Conservation (phyloP, 92 coral and sea anemone species). For the Montipora capitata region DNA sequence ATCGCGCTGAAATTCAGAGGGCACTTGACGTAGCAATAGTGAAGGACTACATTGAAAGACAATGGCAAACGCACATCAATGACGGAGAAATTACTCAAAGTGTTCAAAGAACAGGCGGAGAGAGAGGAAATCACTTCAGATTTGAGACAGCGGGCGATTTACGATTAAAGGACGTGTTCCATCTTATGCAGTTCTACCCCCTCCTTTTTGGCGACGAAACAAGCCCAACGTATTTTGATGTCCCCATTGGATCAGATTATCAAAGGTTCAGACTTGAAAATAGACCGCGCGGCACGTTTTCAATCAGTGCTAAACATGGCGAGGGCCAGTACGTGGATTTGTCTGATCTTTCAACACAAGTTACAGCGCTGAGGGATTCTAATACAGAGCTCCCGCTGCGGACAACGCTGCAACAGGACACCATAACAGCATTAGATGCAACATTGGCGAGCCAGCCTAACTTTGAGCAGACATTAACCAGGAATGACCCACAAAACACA, state of each 20-base stretch:
- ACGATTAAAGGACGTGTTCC: no score
- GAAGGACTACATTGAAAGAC: not conserved
- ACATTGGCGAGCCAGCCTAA: conserved; percentile 33
- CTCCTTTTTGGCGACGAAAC: conserved; percentile 37
- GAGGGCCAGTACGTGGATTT: not conserved
- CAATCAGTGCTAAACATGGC: conserved; percentile 15
- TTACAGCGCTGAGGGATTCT: not conserved
- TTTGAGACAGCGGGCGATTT: no score
- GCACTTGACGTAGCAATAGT: not conserved
- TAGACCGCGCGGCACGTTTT: conserved; percentile 27
- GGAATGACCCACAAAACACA: not conserved
- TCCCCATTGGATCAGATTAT: conserved; percentile 44
- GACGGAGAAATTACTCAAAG: not conserved
- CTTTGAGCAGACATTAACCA: not conserved
- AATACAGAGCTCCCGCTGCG: not conserved
- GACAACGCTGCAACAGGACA: not conserved
- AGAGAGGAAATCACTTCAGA: not conserved
- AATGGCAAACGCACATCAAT: not conserved
- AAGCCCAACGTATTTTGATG: conserved; percentile 22
- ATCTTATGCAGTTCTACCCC: not conserved
- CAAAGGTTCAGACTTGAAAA: conserved; percentile 21
- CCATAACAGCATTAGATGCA: conserved; percentile 16
- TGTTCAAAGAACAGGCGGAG: conserved; percentile 7
- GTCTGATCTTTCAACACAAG: not conserved
- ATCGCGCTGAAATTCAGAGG: not conserved